Evolutionary conservation across 92 coral and sea anemone genomes (phyloP), one percentile per base, ranked within the genome.

Genomic region (Paramuricea clavata): DNA sequence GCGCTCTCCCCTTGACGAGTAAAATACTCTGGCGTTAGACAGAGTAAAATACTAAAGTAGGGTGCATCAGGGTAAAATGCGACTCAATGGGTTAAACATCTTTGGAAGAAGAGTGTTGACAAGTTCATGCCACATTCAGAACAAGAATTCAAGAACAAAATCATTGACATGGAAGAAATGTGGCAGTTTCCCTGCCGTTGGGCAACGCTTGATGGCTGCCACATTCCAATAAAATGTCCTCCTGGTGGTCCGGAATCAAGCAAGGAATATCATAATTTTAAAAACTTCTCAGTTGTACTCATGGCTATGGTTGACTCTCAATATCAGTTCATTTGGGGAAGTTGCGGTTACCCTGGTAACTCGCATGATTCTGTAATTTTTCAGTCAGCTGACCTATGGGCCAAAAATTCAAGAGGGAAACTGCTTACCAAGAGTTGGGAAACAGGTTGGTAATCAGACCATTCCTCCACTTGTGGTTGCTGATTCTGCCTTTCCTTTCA

Each of bases 321-420:
- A 43, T 91, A 85, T 76, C 44, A 90, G 50, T 92, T 92, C 81
- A 80, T 85, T 19, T 89, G 94, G 94, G 92, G 83, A 36, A 89
- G 90, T 69, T 85, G 90, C 81, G 92, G 94, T 12, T 92, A 72
- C 83, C 94, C 94, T 52, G 94, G 90, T 9, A 92, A 92, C 67
- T 88, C 92, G 16, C 94, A 88, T 54, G 94, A 91, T 83, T 80
- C 92, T 12, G 54, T 91, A 12, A 91, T 91, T 36, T 89, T 92
- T 49, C 86, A 89, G 49, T 85, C 94, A 26, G 89, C 92, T 23
- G 78, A 88, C 26, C 76, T 83, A 50, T 83, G 87, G 87, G 79
- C 60, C n/a, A 50, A 49, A 35, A 3, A 44, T 83, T 30, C 59
- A 70, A 59, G 50, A 69, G 26, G 87, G 87, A 8, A 76, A 82